Base-by-base conservation (phyloP, 2,797 vertebrate genomes). In the Lindbergichthys nudifrons region DNA sequence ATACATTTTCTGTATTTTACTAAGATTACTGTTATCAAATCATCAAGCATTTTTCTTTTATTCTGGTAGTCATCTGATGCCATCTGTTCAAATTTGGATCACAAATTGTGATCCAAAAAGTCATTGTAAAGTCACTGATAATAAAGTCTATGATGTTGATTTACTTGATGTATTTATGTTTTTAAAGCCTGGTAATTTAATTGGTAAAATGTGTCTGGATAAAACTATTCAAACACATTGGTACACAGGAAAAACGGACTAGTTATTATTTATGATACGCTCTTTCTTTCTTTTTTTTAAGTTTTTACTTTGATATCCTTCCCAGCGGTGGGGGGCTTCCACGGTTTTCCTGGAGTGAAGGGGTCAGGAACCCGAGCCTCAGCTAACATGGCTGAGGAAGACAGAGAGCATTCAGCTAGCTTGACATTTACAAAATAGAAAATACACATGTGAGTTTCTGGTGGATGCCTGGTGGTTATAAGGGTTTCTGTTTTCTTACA, bases 381-480 rank as follows among this genome's bases (percentile, higher is more conserved):
- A 19, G 83, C 66, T 53, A 85, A 59, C 91, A 92, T 92, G 59
- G 7, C 92, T 92, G 66, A 32, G 26, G 41, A 41, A 66, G 41
- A 56, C 12, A 66, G 8, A 62, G 21, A 1, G 2, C 8, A 54
- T 32, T 63, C n/a, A 66, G 10, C 53, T 56, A 39, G 26, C 36
- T 19, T n/a, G 13, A 47, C 15, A 9, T 47, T 5, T 2, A 18
- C 19, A 30, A 32, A 2, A 13, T 9, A 12, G 1, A 5, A n/a
- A 45, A 15, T 4, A 63, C 21, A 26, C 2, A 43, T 10, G 3
- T 11, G 16, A 10, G 8, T 19, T n/a, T 18, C 4, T 10, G 0
- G 1, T 13, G 4, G 18, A 23, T n/a, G 7, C 9, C 19, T 11
- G 16, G 0, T 3, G 15, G 53, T 41, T 14, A 9, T 39, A 1